Conservation (phyloP, 2,113 vertebrate species). For the Lagopus leucura region DNA sequence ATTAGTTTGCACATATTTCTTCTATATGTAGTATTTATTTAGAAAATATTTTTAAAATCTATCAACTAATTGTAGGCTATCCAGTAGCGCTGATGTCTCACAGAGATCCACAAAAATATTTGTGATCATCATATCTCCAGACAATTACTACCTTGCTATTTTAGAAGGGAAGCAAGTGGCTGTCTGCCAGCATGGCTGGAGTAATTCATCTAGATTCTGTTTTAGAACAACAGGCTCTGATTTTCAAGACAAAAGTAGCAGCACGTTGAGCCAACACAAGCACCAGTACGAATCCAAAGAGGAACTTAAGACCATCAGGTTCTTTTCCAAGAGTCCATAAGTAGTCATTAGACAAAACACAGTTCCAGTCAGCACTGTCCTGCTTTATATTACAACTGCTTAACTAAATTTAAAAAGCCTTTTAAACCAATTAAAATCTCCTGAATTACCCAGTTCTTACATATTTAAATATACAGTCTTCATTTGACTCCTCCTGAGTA, state of each 20-base stretch:
- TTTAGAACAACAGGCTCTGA: not conserved
- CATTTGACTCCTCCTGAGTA: not conserved
- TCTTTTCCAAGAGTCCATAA: not conserved
- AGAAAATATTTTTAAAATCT: not conserved
- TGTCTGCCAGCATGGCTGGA: not conserved
- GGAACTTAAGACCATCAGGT: not conserved
- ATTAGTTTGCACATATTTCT: not conserved
- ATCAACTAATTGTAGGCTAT: not conserved
- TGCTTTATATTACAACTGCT: not conserved
- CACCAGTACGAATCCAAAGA: not conserved
- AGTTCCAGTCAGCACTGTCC: not conserved
- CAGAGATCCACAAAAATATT: not conserved
- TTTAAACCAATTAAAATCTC: not conserved
- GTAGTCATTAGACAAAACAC: not conserved
- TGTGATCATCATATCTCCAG: not conserved
- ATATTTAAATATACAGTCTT: not conserved
- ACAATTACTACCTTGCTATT: not conserved
- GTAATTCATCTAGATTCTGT: not conserved
- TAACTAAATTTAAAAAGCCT: conserved; percentile 20
- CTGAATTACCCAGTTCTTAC: not conserved
- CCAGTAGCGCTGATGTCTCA: not conserved
- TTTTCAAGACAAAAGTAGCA: not conserved
- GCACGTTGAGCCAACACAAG: not conserved
- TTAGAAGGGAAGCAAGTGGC: not conserved
- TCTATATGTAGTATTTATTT: not conserved